Base-by-base conservation (phyloP, 2,888 invertebrate genomes). In the Hydriomena furcata region DNA sequence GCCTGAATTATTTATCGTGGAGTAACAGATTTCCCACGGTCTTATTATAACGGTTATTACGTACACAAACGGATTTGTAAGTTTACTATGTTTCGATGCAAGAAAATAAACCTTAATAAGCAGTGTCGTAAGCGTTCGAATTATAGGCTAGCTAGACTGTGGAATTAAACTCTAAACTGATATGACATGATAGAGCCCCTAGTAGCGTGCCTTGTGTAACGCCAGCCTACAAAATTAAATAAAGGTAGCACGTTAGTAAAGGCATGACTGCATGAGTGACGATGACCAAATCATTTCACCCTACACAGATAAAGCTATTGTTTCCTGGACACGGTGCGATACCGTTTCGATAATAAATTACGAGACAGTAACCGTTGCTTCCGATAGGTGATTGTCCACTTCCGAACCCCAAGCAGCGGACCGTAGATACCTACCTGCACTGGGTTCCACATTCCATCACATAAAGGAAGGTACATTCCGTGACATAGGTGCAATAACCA, bases 361-460 rank as follows among this genome's bases (percentile, higher is more conserved):
- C 65, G 52, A 59, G 55, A 61, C 68, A 65, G 64, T 59, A 58
- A 61, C 63, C 66, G 68, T 68, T 61, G 77, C 73, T 82, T 84
- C 85, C 84, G 81, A 76, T 73, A 68, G 64, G 70, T 77, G 76
- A 82, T 79, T 81, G 77, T 69, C 66, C 73, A 76, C 74, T 84
- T 85, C 85, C 85, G 81, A 82, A 66, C 66, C 50, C 49, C 55
- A 63, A 42, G 61, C 76, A 74, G 55, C 76, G 68, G 59, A 77
- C 68, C 82, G 78, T 65, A 66, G 28, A 41, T 28, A 38, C 38
- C 27, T 23, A 5, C n/a, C n/a, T n/a, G n/a, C 21, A 36, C 38
- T 53, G 66, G 59, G 65, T 63, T 68, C 58, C 64, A 63, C 66
- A 79, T 80, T 76, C 73, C 76, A 63, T 57, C 61, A 71, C 72